Conservation (phyloP, 1,140 invertebrate species). For the Cyclargus thomasi region DNA sequence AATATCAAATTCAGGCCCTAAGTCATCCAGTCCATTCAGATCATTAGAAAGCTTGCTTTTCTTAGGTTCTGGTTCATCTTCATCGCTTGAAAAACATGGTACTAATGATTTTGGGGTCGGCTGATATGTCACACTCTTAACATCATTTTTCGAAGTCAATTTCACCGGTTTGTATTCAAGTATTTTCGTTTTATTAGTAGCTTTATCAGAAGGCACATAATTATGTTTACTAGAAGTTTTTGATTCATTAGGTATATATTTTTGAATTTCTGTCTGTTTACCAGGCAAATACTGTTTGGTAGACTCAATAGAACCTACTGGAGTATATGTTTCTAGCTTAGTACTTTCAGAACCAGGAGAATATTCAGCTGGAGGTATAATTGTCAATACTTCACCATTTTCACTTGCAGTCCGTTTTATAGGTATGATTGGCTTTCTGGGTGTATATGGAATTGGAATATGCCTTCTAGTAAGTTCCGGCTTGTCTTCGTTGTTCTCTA, state of each 20-base stretch:
- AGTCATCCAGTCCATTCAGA: slow-evolving; percentile 65
- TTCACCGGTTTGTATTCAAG: slow-evolving; percentile 65
- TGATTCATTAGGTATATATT: slow-evolving; percentile 55
- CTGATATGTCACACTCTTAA: slow-evolving; percentile 51
- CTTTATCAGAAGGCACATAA: slow-evolving; percentile 66
- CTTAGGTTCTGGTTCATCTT: slow-evolving; percentile 64
- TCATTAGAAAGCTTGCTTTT: slow-evolving; percentile 62
- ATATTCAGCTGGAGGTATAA: slow-evolving; percentile 58
- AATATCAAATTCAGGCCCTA: slow-evolving; percentile 70
- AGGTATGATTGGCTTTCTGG: slow-evolving; percentile 59
- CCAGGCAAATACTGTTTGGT: slow-evolving; percentile 63
- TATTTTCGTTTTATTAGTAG: slow-evolving; percentile 53
- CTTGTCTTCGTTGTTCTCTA: slow-evolving; percentile 45
- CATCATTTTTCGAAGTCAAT: slow-evolving; percentile 40
- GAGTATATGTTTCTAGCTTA: slow-evolving; percentile 58
- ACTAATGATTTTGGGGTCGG: slow-evolving; percentile 59
- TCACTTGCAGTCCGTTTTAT: slow-evolving; percentile 54
- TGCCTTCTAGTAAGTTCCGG: slow-evolving; percentile 59
- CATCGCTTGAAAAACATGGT: slow-evolving; percentile 72
- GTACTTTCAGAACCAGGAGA: slow-evolving; percentile 56
- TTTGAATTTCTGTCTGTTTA: slow-evolving; percentile 48
- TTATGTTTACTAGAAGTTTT: slow-evolving; percentile 43
- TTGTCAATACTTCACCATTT: slow-evolving; percentile 58
- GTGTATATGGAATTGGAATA: slow-evolving; percentile 73
- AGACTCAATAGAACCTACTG: slow-evolving; percentile 49